phyloP scores from a whole-genome alignment of 1,140 invertebrate species.

The Leptinotarsa undecemlineata region DNA sequence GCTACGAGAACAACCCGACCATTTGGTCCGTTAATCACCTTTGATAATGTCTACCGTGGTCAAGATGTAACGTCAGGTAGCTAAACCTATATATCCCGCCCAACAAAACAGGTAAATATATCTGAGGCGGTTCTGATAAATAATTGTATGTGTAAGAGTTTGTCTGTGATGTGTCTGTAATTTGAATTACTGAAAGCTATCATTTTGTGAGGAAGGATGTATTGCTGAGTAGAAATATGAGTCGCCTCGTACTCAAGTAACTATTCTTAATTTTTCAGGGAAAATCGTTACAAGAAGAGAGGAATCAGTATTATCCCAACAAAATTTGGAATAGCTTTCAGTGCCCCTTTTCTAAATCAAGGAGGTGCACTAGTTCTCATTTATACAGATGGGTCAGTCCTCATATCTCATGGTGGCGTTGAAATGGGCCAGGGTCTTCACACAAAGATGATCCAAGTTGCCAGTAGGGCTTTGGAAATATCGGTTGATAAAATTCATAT shows the following conservation, averaged over 20 bases:
- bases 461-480: slow-evolving; percentile 74
- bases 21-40: no score
- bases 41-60: no score
- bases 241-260: neutral
- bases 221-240: no score
- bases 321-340: slow-evolving; percentile 89
- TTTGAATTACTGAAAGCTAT: no score
- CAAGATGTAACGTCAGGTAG: no score
- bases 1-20: no score
- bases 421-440: slow-evolving; percentile 97
- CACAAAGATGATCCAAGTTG: slow-evolving; percentile 93
- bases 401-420: slow-evolving; percentile 88
- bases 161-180: no score
- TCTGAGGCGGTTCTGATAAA: no score
- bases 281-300: slow-evolving; percentile 85
- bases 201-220: no score
- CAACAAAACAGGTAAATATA: no score
- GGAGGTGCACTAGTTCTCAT: slow-evolving; percentile 86
- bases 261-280: slow-evolving; percentile 54
- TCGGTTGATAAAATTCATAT: slow-evolving; percentile 81
- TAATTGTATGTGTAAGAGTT: no score
- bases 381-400: slow-evolving; percentile 89
- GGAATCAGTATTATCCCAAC: slow-evolving; percentile 87
- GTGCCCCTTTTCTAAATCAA: slow-evolving; percentile 82
- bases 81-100: no score